Conservation (phyloP, 37 sponge, comb jelly and placozoan species). For the Diacarnus erythraeanus region DNA sequence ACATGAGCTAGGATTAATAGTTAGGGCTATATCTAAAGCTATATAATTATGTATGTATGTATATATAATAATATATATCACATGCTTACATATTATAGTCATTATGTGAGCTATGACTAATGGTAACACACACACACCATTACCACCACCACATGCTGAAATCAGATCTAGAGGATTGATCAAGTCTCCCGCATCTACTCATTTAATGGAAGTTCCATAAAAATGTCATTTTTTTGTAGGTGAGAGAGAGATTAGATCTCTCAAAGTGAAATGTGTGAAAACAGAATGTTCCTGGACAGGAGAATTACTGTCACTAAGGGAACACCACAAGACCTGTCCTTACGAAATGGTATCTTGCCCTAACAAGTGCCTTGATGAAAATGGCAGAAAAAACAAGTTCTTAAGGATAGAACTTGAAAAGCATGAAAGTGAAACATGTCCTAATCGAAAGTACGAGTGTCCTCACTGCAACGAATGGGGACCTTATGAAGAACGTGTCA, state of each 20-base stretch:
- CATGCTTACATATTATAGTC: too few relatives aligned
- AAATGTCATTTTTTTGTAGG: slow-evolving; percentile 7
- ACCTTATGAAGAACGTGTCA: neutral
- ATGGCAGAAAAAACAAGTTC: neutral
- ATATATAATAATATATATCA: too few relatives aligned
- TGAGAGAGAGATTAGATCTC: slow-evolving; percentile 9
- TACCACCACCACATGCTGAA: too few relatives aligned
- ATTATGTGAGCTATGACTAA: too few relatives aligned
- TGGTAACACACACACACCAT: too few relatives aligned
- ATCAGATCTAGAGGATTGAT: too few relatives aligned
- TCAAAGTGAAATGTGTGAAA: slow-evolving; percentile 25
- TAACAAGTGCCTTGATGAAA: slow-evolving; percentile 5
- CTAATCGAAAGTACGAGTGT: slow-evolving; percentile 25
- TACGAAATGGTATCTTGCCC: slow-evolving; percentile 14
- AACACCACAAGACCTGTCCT: slow-evolving; percentile 13
- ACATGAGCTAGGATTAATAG: too few relatives aligned
- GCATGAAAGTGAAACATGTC: slow-evolving; percentile 4
- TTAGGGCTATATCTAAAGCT: too few relatives aligned
- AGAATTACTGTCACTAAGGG: slow-evolving; percentile 9
- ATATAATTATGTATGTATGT: too few relatives aligned
- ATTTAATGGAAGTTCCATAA: too few relatives aligned
- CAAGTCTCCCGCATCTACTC: too few relatives aligned
- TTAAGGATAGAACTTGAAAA: slow-evolving; percentile 1
- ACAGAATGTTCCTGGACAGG: slow-evolving; percentile 15
- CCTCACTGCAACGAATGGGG: slow-evolving; percentile 13